phyloP scores from a whole-genome alignment of 2,797 vertebrate species.

The Ctenopoma multispine region DNA sequence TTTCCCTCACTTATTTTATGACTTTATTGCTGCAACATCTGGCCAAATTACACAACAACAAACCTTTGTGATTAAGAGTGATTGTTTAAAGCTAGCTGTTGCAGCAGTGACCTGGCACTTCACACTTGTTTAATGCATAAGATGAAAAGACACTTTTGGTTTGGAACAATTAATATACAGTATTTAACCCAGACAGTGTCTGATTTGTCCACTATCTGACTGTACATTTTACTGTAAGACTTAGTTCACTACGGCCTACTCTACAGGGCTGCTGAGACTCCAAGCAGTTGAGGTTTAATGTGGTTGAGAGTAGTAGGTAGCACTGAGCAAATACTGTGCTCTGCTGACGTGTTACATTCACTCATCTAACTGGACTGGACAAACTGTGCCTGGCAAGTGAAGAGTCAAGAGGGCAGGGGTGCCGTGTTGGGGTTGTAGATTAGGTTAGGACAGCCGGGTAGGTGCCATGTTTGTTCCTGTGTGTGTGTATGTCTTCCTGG shows the following conservation, averaged over 20 bases:
- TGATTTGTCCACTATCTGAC: constrained; percentile 20
- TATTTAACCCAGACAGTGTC: neutral
- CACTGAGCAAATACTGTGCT: constrained; percentile 11
- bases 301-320: constrained; percentile 17
- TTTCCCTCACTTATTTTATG: constrained; percentile 83
- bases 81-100: constrained; percentile 74
- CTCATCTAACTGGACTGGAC: constrained; percentile 31
- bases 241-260: constrained; percentile 16
- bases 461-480: constrained; percentile 84
- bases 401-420: constrained; percentile 57
- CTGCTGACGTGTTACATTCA: constrained; percentile 55
- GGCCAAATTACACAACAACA: constrained; percentile 84
- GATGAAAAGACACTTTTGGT: constrained; percentile 20
- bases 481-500: constrained; percentile 82
- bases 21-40: constrained; percentile 82
- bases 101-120: constrained; percentile 51
- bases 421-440: constrained; percentile 53
- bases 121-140: constrained; percentile 23
- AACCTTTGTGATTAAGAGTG: constrained; percentile 73
- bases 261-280: constrained; percentile 16
- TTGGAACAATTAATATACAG: constrained; percentile 15
- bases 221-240: constrained; percentile 32
- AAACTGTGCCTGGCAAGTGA: constrained; percentile 26
- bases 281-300: constrained; percentile 13
- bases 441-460: constrained; percentile 74